Evolutionary conservation across 2,888 invertebrate genomes (phyloP).

Genomic region (Chorisops tibialis): DNA sequence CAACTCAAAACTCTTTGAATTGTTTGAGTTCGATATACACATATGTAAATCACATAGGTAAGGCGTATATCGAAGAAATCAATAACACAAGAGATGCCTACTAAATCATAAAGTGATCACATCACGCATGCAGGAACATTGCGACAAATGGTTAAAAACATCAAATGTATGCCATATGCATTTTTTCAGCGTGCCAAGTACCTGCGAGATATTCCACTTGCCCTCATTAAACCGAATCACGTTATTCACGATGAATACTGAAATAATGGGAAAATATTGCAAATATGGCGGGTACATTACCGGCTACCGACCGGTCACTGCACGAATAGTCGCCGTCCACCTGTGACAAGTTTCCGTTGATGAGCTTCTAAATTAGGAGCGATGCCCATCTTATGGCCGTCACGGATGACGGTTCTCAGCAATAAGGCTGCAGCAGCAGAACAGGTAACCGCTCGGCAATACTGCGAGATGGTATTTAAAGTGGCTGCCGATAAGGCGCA

Average conservation of each 20-base stretch:
- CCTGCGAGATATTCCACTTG: slow-evolving; percentile 14
- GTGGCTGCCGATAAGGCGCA: slow-evolving; percentile 15
- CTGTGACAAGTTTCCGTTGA: slow-evolving; percentile 22
- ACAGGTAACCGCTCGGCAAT: background rate
- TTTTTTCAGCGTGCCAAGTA: background rate
- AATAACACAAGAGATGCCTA: too few species aligned
- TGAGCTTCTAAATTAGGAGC: slow-evolving; percentile 24
- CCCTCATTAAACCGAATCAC: slow-evolving; percentile 14
- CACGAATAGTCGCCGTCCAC: background rate
- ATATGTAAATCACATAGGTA: too few species aligned
- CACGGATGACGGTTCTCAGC: slow-evolving; percentile 7
- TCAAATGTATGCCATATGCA: slow-evolving; percentile 9
- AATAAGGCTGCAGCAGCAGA: slow-evolving; percentile 3
- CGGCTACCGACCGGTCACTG: background rate
- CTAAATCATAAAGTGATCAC: too few species aligned
- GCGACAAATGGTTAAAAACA: too few species aligned
- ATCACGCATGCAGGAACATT: too few species aligned
- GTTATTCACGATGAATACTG: slow-evolving; percentile 22
- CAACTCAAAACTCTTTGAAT: too few species aligned
- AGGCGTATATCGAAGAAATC: too few species aligned
- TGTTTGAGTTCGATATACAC: too few species aligned
- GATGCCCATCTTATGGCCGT: slow-evolving; percentile 18
- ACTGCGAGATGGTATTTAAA: slow-evolving; percentile 12
- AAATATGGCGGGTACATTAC: slow-evolving; percentile 20
- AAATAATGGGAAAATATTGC: slow-evolving; percentile 32